These are phyloP conservation scores for Plagodis pulveraria DNA, from an alignment of 2,888 invertebrate species.

Conservation along the genomic window DNA sequence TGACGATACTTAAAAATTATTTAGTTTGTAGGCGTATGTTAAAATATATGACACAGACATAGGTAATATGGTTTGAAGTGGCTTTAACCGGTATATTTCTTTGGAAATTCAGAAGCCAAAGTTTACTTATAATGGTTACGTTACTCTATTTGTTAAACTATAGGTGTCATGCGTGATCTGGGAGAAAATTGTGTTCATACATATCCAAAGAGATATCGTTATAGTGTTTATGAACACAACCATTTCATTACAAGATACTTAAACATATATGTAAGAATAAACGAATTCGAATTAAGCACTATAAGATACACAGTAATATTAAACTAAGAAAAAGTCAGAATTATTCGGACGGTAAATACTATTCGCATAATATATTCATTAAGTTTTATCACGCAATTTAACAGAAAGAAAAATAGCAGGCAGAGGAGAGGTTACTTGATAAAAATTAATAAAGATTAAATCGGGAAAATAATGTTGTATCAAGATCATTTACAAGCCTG, in stretches of 20 bases:
- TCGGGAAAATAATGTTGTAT: constrained; percentile 34
- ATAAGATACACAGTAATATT: background rate
- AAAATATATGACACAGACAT: constrained; percentile 45
- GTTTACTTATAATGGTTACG: constrained; percentile 14
- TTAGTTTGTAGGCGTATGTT: constrained; percentile 47
- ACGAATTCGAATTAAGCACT: background rate
- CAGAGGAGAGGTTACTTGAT: constrained; percentile 15
- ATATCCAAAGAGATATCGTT: constrained; percentile 3
- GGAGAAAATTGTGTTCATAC: constrained; percentile 10
- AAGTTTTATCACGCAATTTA: too few relatives aligned
- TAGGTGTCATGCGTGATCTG: constrained; percentile 1
- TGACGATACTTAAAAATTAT: constrained; percentile 58
- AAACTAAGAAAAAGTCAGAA: too few relatives aligned
- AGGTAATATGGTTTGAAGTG: constrained; percentile 38
- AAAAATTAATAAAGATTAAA: constrained; percentile 25
- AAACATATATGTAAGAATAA: background rate
- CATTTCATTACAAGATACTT: background rate
- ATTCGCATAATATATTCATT: too few relatives aligned
- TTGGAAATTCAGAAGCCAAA: constrained; percentile 12
- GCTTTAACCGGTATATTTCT: constrained; percentile 22
- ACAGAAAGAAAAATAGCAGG: background rate
- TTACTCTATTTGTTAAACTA: constrained; percentile 18
- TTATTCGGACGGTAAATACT: too few relatives aligned
- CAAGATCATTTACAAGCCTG: constrained; percentile 63
- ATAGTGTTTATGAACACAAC: background rate